Percentiles rank a stretch among this genome's conserved stretches.
Conservation (phyloP, 2,888 invertebrate genomes). For the Chrysodeixis includens region DNA sequence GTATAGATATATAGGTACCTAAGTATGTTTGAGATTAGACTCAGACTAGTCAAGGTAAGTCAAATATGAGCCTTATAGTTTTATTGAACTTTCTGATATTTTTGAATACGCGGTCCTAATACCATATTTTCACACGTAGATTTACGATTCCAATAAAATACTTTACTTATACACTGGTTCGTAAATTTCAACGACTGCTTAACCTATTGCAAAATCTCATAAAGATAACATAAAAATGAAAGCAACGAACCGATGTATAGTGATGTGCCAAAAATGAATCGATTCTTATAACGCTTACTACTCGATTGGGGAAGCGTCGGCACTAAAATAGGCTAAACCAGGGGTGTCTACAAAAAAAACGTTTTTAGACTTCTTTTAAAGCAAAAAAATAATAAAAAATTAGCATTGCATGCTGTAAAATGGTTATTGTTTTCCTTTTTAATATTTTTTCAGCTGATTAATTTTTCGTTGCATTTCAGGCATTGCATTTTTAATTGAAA, state of each 20-base stretch:
- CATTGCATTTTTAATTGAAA: too few species aligned
- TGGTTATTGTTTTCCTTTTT: too few species aligned
- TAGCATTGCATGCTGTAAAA: too few species aligned
- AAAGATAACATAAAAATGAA: constrained; percentile 20
- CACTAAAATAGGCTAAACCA: constrained; percentile 22
- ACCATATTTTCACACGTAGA: too few species aligned
- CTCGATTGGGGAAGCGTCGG: constrained; percentile 28
- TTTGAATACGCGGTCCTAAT: too few species aligned
- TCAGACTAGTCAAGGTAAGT: too few species aligned
- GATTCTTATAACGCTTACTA: constrained; percentile 19
- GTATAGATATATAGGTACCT: too few species aligned
- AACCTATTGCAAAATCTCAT: constrained; percentile 3
- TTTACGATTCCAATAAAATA: background rate
- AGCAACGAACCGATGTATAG: constrained; percentile 19
- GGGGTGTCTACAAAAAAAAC: constrained; percentile 21
- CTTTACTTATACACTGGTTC: background rate
- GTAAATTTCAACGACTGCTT: background rate
- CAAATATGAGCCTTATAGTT: too few species aligned
- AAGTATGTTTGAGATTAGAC: too few species aligned
- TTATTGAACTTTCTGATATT: too few species aligned
- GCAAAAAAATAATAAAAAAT: background rate
- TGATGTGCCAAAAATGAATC: constrained; percentile 35
- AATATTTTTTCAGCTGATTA: too few species aligned
- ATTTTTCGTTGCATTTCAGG: too few species aligned
- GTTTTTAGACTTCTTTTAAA: background rate